Conservation (phyloP, 2,888 invertebrate genomes). For the Creontiades dilutus region DNA sequence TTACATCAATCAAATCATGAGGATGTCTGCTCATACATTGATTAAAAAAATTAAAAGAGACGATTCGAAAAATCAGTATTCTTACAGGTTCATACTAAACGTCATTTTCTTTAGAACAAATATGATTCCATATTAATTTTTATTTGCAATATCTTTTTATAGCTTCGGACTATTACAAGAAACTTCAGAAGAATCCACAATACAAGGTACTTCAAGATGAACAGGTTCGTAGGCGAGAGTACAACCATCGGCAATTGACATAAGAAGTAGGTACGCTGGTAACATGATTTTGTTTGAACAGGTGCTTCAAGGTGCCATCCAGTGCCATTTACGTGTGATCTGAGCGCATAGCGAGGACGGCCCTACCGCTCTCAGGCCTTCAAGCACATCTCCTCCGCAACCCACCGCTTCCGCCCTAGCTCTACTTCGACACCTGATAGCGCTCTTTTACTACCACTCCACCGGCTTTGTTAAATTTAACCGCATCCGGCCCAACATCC, state of each 20-base stretch:
- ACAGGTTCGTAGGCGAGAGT: not conserved
- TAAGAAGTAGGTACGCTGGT: not conserved
- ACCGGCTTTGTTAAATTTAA: constrained; percentile 64
- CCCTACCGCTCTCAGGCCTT: constrained; percentile 23
- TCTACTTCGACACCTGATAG: constrained; percentile 47
- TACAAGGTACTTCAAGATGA: not conserved
- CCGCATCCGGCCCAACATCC: constrained; percentile 48
- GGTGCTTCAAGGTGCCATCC: not conserved
- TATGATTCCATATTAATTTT: no score
- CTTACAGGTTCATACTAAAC: no score
- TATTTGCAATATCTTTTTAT: no score
- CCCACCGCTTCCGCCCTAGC: constrained; percentile 53
- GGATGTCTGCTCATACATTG: no score
- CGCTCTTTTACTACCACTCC: constrained; percentile 37
- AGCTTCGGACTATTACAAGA: no score
- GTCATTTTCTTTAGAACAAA: no score
- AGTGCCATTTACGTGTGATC: constrained; percentile 18
- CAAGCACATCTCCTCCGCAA: constrained; percentile 56
- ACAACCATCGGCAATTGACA: not conserved
- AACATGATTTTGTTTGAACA: constrained; percentile 17
- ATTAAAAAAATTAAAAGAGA: no score
- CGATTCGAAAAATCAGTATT: no score
- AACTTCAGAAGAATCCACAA: not conserved
- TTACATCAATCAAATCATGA: no score
- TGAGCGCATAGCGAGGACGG: not conserved